Base-by-base conservation (phyloP, 92 coral and sea anemone genomes). In the Bergia sp. region DNA sequence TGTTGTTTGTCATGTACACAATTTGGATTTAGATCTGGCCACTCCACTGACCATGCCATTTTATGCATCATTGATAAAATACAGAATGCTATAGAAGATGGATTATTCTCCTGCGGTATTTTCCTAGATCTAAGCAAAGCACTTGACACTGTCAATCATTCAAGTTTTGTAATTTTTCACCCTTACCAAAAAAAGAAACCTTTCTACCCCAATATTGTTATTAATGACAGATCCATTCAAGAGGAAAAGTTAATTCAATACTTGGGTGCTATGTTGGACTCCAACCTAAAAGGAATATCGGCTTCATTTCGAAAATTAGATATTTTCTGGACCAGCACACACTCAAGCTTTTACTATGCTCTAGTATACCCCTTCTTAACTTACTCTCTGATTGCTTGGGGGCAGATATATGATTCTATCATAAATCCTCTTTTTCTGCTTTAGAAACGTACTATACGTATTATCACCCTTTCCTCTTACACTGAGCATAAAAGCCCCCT, bases 401-500 rank as follows among this genome's bases (percentile, higher is more conserved):
- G 90, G 1, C 66, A 77, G 18, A 89, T 88, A 3, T 87, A 79
- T 71, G 74, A 49, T 15, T 77, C 85, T 4, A 18, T 76, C 44
- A 20, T 87, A 0, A 82, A 78, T 55, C 76, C 57, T 61, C 76
- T 76, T 16, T 78, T 72, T n/a, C 7, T 88, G 6, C 67, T 78
- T 36, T 86, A 88, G 42, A 76, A 87, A 50, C 79, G 71, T 77
- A 79, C 91, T 9, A 72, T 80, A 41, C 42, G 87, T 18, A 44
- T 88, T 37, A 88, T 88, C 50, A 88, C 81, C 5, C 69, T 80
- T 43, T 88, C 86, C 11, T 41, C 21, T 11, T 88, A 80, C 81
- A 53, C 21, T 77, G 90, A 58, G 45, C 86, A 88, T 64, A 58
- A 78, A 78, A 88, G 90, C 81, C 86, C 90, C 8, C 53, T 61